Evolutionary conservation across 2,797 vertebrate species (phyloP), one percentile per base, ranked within the genome.

Genomic region (Pteropus rufus): DNA sequence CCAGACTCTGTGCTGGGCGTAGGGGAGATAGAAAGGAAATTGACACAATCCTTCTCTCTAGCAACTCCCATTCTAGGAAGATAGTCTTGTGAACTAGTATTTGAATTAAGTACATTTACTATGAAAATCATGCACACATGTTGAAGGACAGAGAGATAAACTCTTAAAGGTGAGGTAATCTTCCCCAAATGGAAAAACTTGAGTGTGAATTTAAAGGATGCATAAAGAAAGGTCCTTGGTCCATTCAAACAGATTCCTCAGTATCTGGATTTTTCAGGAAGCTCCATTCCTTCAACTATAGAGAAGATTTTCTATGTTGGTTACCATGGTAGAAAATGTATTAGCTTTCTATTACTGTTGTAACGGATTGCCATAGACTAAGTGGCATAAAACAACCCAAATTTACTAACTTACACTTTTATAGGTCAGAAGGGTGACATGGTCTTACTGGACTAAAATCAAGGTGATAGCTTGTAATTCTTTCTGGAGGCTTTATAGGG

Each of bases 91-190:
- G 82, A n/a, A 16, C 19, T 76, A 49, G 10, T 56, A 41, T 91
- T 89, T 91, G 14, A 1, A 19, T 60, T 85, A 75, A 36, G 19
- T 23, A 29, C 41, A 21, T 18, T 10, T 14, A 5, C 23, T 16
- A 34, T 18, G 3, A 16, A 54, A 26, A 87, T 8, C 2, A 26
- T 31, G 2, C 0, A 24, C 15, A 39, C 0, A 0, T 19, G 10
- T 56, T 84, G 9, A 41, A 23, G 29, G 26, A 1, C 41, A 39
- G n/a, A 65, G 36, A 41, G 5, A 0, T 64, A 3, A 26, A 18
- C 9, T 84, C 9, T 23, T 52, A 64, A 29, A 8, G 1, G 11
- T 44, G 3, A 58, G 3, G 10, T 10, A 34, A 36, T 34, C 41
- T 26, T 95, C 10, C 21, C 7, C 39, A n/a, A 91, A 23, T 8